Base-by-base conservation (phyloP, 2,113 vertebrate genomes). In the Dasypus novemcinctus region DNA sequence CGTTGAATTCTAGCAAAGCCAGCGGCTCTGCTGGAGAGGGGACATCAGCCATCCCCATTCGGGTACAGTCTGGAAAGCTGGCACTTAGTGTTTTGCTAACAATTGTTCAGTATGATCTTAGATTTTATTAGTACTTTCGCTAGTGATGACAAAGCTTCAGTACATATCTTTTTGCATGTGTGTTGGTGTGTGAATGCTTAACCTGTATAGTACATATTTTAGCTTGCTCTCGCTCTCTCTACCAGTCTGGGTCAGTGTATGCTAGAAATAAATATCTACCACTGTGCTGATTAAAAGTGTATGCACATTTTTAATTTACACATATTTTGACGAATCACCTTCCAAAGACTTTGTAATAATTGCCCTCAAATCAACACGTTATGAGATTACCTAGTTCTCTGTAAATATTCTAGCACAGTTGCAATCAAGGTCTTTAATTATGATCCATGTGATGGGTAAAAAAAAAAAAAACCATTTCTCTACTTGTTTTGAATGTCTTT, bases 11-110 rank as follows among this genome's bases (percentile, higher is more conserved):
- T 8, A 17, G 63, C 2, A 33, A 21, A 0, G 31, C 66, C 0
- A 8, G 21, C 0, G 9, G 5, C 46, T 97, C 96, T 0, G 36
- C n/a, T n/a, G n/a, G n/a, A n/a, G n/a, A 69, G 3, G 41, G 33
- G 82, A 5, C 3, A 41, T 66, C 49, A 38, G 17, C 54, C 54
- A 8, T n/a, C n/a, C n/a, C n/a, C n/a, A n/a, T n/a, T n/a, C n/a
- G n/a, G n/a, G n/a, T n/a, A n/a, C n/a, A n/a, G n/a, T n/a, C n/a
- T n/a, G n/a, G n/a, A n/a, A n/a, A n/a, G 17, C 33, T 33, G 33
- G 63, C 63, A 64, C 11, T 7, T 31, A 31, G 31, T 57, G 6
- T 57, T 57, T 66, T 33, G 54, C 33, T n/a, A n/a, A 66, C 13
- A 66, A 66, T n/a, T 66, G 31, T 14, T 66, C 31, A 66, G 4